A percentile compares a stretch with the other conserved stretches of the same genome.
phyloP scores from a whole-genome alignment of 2,888 invertebrate species.

The Agriopis marginaria region DNA sequence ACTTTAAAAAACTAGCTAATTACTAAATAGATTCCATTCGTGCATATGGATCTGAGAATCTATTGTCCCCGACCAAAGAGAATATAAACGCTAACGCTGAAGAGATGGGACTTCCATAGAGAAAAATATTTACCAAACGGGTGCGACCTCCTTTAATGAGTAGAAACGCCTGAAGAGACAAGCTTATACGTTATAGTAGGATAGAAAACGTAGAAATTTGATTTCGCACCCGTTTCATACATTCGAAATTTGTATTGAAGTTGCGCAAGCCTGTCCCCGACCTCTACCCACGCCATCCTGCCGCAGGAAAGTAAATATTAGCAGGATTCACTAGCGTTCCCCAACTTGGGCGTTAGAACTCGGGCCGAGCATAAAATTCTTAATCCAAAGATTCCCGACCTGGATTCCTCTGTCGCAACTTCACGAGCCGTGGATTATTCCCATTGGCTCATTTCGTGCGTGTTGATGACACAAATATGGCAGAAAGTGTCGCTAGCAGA shows the following conservation, averaged over 20 bases:
- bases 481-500: not conserved
- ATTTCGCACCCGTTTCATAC: too few relatives aligned
- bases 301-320: conserved; percentile 51
- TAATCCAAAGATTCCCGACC: conserved; percentile 34
- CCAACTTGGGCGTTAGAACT: conserved; percentile 33
- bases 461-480: conserved; percentile 21
- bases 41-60: conserved; percentile 11
- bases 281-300: conserved; percentile 28
- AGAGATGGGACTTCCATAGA: too few relatives aligned
- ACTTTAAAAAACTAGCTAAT: not conserved
- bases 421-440: conserved; percentile 21
- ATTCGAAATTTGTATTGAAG: too few relatives aligned
- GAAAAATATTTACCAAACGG: too few relatives aligned
- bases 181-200: too few relatives aligned
- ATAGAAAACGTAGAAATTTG: too few relatives aligned
- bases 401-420: conserved; percentile 31
- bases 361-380: conserved; percentile 35
- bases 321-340: conserved; percentile 48
- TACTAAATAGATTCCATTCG: conserved; percentile 4
- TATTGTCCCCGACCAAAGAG: conserved; percentile 6
- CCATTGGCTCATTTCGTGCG: conserved; percentile 24
- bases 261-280: not conserved
- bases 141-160: too few relatives aligned
- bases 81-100: too few relatives aligned
- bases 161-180: too few relatives aligned